phyloP scores from a whole-genome alignment of 1,140 invertebrate species.

The Zaprionus lachaisei region DNA sequence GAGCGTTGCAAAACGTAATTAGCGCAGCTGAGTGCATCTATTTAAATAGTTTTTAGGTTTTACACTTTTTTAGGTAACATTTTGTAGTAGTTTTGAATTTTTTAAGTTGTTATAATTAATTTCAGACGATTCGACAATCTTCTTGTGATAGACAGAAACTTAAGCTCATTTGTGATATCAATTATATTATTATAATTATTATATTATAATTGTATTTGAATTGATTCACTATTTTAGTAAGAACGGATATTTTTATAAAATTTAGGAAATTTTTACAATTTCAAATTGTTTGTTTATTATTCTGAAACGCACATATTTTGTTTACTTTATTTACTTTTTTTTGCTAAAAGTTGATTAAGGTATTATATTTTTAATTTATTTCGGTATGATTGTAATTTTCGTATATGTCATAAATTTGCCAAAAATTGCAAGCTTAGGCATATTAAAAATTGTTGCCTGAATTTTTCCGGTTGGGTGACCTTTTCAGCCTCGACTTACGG shows the following conservation, averaged over 20 bases:
- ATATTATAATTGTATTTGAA: no score
- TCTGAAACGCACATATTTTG: neutral
- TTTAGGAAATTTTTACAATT: neutral
- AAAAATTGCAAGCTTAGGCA: neutral
- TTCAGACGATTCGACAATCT: neutral
- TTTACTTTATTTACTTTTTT: neutral
- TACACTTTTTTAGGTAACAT: neutral
- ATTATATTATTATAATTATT: no score
- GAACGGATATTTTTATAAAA: no score
- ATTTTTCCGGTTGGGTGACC: neutral
- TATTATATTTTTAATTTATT: neutral
- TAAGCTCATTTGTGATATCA: no score
- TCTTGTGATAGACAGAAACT: no score
- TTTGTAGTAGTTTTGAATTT: neutral
- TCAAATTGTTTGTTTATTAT: neutral
- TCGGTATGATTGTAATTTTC: neutral
- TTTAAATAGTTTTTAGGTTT: neutral
- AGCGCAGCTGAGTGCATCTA: neutral
- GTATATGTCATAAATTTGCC: neutral
- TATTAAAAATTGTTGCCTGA: neutral
- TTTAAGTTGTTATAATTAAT: neutral
- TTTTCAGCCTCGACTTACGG: neutral
- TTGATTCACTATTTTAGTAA: no score
- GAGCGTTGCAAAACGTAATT: neutral
- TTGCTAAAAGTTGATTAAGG: neutral